Evolutionary conservation across 2,113 vertebrate genomes (phyloP).

Genomic region (Nothocercus julius): DNA sequence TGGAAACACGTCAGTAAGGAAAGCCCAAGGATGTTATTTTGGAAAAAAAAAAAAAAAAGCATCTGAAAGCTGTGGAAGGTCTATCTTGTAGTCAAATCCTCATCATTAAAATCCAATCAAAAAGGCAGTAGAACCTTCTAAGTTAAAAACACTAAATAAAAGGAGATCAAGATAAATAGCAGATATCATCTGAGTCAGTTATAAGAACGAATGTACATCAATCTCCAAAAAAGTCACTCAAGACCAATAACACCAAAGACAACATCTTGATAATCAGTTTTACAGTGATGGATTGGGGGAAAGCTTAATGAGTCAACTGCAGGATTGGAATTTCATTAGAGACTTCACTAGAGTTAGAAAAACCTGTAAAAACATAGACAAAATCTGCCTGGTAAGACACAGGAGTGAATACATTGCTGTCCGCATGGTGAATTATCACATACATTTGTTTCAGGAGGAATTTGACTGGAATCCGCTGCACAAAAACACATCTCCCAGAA

Average conservation of each 20-base stretch:
- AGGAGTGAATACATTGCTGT: conserved; percentile 23
- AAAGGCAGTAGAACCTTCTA: conserved; percentile 60
- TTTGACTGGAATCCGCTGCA: conserved; percentile 53
- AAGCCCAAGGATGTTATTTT: conserved; percentile 1
- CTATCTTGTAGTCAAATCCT: conserved; percentile 50
- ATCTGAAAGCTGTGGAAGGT: conserved; percentile 26
- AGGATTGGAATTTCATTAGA: conserved; percentile 70
- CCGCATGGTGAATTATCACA: conserved; percentile 20
- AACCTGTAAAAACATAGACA: neutral
- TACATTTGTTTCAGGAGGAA: conserved; percentile 59
- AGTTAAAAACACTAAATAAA: conserved; percentile 81
- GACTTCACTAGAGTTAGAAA: conserved; percentile 12
- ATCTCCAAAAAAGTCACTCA: conserved; percentile 79
- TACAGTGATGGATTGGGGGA: conserved; percentile 86
- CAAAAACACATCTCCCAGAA: conserved; percentile 10
- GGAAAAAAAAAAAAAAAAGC: neutral
- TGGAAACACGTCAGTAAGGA: conserved; percentile 15
- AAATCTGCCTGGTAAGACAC: conserved; percentile 45
- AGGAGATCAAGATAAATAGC: conserved; percentile 89
- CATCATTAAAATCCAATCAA: conserved; percentile 65
- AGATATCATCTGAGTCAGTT: conserved; percentile 79
- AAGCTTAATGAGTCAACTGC: conserved; percentile 78
- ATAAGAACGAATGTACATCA: conserved; percentile 80
- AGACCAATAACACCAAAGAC: conserved; percentile 85
- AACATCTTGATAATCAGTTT: conserved; percentile 86